These are phyloP conservation scores for Strix occidentalis DNA, from an alignment of 2,797 vertebrate species.

Conservation along the genomic window DNA sequence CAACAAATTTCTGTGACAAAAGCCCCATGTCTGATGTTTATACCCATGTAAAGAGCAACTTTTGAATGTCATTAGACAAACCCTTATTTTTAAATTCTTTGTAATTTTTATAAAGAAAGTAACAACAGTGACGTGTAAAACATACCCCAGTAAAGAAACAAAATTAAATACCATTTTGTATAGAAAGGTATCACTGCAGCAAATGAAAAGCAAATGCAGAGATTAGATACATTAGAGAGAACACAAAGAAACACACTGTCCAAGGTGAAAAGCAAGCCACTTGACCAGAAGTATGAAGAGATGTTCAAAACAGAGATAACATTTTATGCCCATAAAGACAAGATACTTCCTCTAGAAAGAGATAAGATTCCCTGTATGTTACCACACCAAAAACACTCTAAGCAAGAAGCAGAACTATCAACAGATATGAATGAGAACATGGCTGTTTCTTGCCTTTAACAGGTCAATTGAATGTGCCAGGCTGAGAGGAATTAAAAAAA, in stretches of 20 bases:
- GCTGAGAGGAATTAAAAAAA: slow-evolving; percentile 25
- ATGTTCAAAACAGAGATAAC: neutral
- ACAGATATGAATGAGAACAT: neutral
- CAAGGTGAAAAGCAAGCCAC: neutral
- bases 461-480: slow-evolving; percentile 7
- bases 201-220: slow-evolving; percentile 11
- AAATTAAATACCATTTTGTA: neutral
- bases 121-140: neutral
- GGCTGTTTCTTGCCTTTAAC: slow-evolving; percentile 17
- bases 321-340: neutral
- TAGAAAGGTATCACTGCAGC: neutral
- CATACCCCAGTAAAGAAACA: neutral
- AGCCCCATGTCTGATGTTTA: neutral
- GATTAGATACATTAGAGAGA: neutral
- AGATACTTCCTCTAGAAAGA: neutral
- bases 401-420: neutral
- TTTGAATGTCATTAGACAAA: neutral
- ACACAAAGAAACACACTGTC: neutral
- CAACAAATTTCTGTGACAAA: neutral
- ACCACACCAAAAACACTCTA: neutral
- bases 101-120: neutral
- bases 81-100: neutral
- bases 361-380: neutral
- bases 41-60: neutral
- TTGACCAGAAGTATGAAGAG: neutral